Percentiles rank a stretch among this genome's conserved stretches.
These are phyloP conservation scores for Ctenosaura bakeri DNA, from an alignment of 2,797 vertebrate genomes.

Conservation along the genomic window DNA sequence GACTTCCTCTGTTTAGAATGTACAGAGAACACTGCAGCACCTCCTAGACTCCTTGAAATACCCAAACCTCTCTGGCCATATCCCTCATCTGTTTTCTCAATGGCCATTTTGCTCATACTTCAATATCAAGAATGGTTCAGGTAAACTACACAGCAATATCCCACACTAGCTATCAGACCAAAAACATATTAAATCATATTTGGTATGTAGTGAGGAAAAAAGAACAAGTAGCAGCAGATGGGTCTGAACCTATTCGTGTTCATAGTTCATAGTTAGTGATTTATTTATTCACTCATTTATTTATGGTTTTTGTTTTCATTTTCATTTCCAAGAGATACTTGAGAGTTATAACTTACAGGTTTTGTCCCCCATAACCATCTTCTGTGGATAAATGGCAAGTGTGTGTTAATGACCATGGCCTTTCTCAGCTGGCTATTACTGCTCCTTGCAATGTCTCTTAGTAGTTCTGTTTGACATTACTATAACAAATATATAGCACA, in stretches of 20 bases:
- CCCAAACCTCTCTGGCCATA: background rate
- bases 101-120: background rate
- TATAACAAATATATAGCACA: background rate
- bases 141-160: background rate
- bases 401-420: conserved; percentile 39
- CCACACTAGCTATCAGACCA: no score
- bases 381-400: conserved; percentile 42
- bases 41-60: background rate
- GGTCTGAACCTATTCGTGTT: background rate
- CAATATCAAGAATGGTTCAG: background rate
- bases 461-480: conserved; percentile 44
- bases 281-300: no score
- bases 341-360: conserved; percentile 49
- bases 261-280: background rate
- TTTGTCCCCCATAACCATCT: conserved; percentile 39
- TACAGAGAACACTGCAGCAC: background rate
- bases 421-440: conserved; percentile 43
- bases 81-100: background rate
- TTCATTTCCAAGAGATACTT: conserved; percentile 57
- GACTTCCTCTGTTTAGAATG: background rate
- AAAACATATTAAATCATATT: background rate
- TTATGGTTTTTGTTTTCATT: no score
- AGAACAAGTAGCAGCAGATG: background rate
- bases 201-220: background rate
- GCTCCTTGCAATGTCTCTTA: conserved; percentile 33